Percentiles rank a stretch among this genome's conserved stretches.
These are phyloP conservation scores for Eupithecia inturbata DNA, from an alignment of 2,888 invertebrate genomes.

Conservation along the genomic window DNA sequence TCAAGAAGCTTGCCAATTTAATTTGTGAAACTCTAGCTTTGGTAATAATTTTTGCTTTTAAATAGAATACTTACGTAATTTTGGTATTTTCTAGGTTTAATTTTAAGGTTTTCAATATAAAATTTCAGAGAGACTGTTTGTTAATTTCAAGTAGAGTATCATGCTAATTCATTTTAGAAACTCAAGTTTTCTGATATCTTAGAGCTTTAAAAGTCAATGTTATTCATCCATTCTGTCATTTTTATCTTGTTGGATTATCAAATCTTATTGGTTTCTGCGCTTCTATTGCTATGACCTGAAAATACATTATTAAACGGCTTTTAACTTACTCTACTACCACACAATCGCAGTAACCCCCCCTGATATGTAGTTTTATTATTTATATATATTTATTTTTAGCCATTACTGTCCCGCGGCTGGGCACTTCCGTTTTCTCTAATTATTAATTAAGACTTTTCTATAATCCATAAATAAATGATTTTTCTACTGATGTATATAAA, in stretches of 20 bases:
- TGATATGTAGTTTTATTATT: not conserved
- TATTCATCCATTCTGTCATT: not conserved
- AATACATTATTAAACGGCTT: not conserved
- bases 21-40: not conserved
- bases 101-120: not conserved
- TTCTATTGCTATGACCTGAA: not conserved
- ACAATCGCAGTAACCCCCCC: not conserved
- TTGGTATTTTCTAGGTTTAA: not conserved
- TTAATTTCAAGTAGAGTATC: not conserved
- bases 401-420: not conserved
- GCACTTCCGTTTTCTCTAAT: not conserved
- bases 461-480: not conserved
- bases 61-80: not conserved
- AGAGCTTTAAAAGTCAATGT: not conserved
- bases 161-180: not conserved
- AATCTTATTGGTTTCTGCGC: not conserved
- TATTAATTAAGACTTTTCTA: not conserved
- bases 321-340: not conserved
- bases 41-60: not conserved
- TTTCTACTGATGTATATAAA: not conserved
- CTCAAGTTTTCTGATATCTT: not conserved
- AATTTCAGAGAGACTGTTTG: not conserved
- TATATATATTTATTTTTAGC: not conserved
- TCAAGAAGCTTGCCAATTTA: slow-evolving; percentile 10
- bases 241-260: not conserved